Evolutionary conservation across 2,797 vertebrate species (phyloP).

Genomic region (Pristis pectinata): DNA sequence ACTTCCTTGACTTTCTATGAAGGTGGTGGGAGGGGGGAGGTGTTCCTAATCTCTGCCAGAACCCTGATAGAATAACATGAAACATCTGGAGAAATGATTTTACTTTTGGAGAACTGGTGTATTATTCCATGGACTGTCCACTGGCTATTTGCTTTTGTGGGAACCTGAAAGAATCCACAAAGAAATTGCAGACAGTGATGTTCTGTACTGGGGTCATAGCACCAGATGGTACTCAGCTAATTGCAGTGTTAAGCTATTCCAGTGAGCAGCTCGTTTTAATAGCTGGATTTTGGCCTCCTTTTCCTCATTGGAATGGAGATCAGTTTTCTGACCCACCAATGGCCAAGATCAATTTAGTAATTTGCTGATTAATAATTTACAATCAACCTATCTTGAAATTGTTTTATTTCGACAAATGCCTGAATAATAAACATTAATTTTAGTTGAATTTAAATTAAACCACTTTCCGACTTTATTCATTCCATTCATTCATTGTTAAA

Average conservation of each 20-base stretch:
- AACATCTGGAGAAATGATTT: too few relatives aligned
- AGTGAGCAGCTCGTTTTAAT: neutral
- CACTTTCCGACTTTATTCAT: neutral
- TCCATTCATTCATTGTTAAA: neutral
- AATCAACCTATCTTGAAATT: neutral
- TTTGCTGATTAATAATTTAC: neutral
- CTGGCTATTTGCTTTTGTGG: neutral
- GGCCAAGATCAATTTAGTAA: too few relatives aligned
- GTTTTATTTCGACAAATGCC: neutral
- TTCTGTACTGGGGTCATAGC: neutral
- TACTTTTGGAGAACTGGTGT: neutral
- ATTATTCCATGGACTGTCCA: neutral
- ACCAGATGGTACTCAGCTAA: neutral
- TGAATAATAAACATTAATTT: slow-evolving; percentile 26
- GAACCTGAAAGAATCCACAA: neutral
- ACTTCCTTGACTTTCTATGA: too few relatives aligned
- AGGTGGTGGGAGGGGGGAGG: neutral
- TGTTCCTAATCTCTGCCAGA: neutral
- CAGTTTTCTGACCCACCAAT: neutral
- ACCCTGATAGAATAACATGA: neutral
- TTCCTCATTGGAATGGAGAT: neutral
- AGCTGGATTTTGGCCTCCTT: too few relatives aligned
- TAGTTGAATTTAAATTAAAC: neutral
- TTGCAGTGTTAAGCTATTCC: neutral
- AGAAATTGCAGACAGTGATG: neutral